Evolutionary conservation across 2,888 invertebrate genomes (phyloP), one percentile per base, ranked within the genome.

Genomic region (Pandemis cinnamomeana): DNA sequence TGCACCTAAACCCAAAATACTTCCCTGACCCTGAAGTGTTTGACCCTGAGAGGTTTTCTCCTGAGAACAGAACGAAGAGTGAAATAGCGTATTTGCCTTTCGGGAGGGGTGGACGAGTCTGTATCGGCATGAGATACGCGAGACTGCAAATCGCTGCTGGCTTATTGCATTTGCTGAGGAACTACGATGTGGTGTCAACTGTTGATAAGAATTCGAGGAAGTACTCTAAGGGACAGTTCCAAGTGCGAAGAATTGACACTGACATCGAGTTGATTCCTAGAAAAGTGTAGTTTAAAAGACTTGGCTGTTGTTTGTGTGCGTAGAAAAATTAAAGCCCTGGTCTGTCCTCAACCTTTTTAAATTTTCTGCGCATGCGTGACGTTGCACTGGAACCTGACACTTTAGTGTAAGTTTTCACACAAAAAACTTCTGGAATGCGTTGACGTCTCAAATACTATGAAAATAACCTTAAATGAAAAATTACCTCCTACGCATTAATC

Each of bases 1-100:
- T 90, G 15, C 94, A 94, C 71, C 86, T 87, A 53, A 94, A 95
- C 74, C 87, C 90, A 0, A 83, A 89, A 58, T 87, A 89, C 77
- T 93, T 87, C 75, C 86, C 89, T 0, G 83, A 95, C 10, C 94
- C 95, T 0, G 86, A 91, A 66, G 84, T 83, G 2, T 94, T 93
- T 78, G 84, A 91, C 71, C 94, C 94, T 4, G 90, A 93, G 2
- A 83, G 93, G 68, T 91, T 90, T 78, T 76, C 81, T 10, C 79
- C 82, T 1, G 85, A 87, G 44, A 1, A 80, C 80, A 51, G 76
- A 7, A n/a, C 55, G 20, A 42, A 85, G 0, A 82, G 77, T 60
- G 87, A 88, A 41, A 78, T 81, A 44, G 82, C 84, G 0, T 94
- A 88, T 70, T 79, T 91, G 79, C 92, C 94, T 0, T 94, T 94